Conservation (phyloP, 1,140 invertebrate genomes). For the Papilio polyxenes region DNA sequence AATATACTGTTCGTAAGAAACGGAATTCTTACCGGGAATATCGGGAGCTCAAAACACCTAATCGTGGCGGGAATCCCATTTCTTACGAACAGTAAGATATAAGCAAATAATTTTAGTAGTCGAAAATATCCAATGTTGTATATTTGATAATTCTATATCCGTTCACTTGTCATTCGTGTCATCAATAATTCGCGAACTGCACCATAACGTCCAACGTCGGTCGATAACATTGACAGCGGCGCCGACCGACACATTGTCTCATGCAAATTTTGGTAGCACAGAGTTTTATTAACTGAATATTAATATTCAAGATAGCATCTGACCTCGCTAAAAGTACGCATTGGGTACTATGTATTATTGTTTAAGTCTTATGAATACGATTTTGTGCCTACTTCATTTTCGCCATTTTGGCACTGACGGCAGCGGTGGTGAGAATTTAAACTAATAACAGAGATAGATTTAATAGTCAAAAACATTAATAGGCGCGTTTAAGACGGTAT, state of each 20-base stretch:
- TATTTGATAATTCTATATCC: not conserved
- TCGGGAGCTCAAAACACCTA: too few species aligned
- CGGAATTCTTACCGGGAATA: too few species aligned
- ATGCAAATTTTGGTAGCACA: constrained; percentile 32
- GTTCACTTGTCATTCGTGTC: not conserved
- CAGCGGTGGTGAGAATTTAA: too few species aligned
- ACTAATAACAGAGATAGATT: not conserved
- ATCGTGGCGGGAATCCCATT: too few species aligned
- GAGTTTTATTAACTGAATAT: not conserved
- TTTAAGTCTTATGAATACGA: not conserved
- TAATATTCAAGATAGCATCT: constrained; percentile 20
- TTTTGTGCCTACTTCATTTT: not conserved
- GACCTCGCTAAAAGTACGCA: not conserved
- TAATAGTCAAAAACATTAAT: too few species aligned
- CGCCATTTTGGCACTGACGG: too few species aligned
- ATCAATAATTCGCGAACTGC: constrained; percentile 19
- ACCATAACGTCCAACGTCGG: constrained; percentile 15
- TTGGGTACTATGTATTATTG: not conserved
- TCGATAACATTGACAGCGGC: constrained; percentile 5
- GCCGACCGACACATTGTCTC: constrained; percentile 1
- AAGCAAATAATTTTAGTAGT: not conserved
- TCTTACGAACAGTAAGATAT: too few species aligned
- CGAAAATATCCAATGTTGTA: not conserved
- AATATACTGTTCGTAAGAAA: too few species aligned
- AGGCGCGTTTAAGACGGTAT: too few species aligned